Evolutionary conservation across 2,888 invertebrate genomes (phyloP).

Genomic region (Torymus texanus): DNA sequence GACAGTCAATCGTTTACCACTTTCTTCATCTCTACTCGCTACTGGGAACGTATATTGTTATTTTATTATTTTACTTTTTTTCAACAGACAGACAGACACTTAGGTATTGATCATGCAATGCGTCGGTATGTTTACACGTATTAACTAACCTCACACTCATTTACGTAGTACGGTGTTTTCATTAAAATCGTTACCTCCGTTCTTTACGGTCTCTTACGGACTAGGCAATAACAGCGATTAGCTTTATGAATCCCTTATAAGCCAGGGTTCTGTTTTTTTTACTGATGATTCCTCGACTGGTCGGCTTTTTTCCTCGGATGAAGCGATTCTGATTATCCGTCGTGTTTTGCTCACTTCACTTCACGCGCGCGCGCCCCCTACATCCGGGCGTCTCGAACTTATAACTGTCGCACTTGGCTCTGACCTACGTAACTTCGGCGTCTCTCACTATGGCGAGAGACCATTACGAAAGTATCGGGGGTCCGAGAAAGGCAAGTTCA

Average conservation of each 20-base stretch:
- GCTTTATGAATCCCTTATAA: neutral
- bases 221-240: slow-evolving; percentile 11
- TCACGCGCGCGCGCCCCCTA: too few species aligned
- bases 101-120: slow-evolving; percentile 62
- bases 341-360: slow-evolving; percentile 7
- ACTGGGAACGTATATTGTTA: slow-evolving; percentile 38
- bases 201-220: neutral
- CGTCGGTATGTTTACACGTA: slow-evolving; percentile 52
- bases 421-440: neutral
- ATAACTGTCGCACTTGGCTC: neutral
- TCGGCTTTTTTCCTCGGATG: neutral
- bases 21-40: slow-evolving; percentile 7
- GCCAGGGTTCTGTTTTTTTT: neutral
- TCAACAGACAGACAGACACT: slow-evolving; percentile 60
- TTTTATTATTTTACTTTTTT: slow-evolving; percentile 34
- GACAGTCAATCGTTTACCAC: too few species aligned
- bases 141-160: slow-evolving; percentile 30
- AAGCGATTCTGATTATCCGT: slow-evolving; percentile 23
- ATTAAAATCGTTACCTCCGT: neutral
- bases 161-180: slow-evolving; percentile 16
- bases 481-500: neutral
- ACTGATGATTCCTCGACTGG: neutral
- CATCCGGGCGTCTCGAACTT: too few species aligned
- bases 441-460: neutral
- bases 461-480: neutral